These are phyloP conservation scores for Pipa parva DNA, from an alignment of 2,113 vertebrate genomes.

Conservation along the genomic window DNA sequence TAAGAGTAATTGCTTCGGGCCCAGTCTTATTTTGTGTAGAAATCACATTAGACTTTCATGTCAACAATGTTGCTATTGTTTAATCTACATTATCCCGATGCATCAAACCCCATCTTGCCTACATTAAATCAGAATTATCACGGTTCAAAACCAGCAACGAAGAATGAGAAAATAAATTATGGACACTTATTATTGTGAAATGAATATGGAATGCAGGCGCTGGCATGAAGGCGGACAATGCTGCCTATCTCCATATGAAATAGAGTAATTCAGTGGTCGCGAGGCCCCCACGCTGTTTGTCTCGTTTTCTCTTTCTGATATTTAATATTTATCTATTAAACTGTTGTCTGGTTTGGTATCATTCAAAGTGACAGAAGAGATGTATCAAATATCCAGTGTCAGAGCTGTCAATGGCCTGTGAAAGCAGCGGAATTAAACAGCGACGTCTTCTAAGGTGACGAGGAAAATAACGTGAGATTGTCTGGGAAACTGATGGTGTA, in stretches of 20 bases:
- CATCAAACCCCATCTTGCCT: constrained; percentile 40
- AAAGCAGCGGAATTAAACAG: background rate
- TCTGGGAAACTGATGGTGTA: no score
- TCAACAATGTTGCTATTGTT: background rate
- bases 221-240: background rate
- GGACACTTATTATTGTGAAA: fast-evolving
- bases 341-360: background rate
- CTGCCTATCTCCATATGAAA: background rate
- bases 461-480: background rate
- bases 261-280: background rate
- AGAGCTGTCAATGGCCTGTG: background rate
- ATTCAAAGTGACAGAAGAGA: background rate
- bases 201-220: background rate
- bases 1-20: constrained; percentile 61
- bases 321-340: constrained; percentile 5
- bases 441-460: background rate
- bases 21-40: constrained; percentile 52
- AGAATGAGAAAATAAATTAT: background rate
- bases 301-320: background rate
- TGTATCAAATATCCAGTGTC: background rate
- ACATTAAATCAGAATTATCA: background rate
- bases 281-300: background rate
- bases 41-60: constrained; percentile 41
- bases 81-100: constrained; percentile 17
- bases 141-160: background rate